Evolutionary conservation across 2,888 invertebrate genomes (phyloP), one percentile per base, ranked within the genome.

Genomic region (Hedychridium roseum): DNA sequence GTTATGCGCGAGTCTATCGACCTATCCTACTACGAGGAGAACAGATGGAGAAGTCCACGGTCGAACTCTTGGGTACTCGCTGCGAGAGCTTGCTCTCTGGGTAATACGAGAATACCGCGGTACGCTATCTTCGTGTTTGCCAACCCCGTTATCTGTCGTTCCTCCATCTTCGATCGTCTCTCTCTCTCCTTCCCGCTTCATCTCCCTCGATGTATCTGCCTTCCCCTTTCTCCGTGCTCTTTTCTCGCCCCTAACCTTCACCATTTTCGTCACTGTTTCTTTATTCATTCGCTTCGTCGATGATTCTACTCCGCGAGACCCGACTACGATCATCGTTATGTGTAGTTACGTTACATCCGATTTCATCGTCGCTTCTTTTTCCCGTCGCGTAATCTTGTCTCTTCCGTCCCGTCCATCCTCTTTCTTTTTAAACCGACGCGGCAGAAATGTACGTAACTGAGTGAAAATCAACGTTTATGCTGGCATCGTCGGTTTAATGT

Each of bases 141-240:
- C 74, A 73, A 74, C 72, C 72, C 76, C 68, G 75, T 75, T 76
- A 76, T 76, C 77, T 74, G 68, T 67, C 63, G 65, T 68, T 68
- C 68, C 67, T 65, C 66, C 61, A 59, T 57, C 57, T 57, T 60
- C 53, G 41, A 57, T 64, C 44, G 46, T 43, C n/a, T 18, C 27
- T 38, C 18, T 23, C 9, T 45, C 47, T 47, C 45, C 43, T 49
- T 50, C 55, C 23, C 41, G 30, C 47, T 51, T 48, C 55, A 40
- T 45, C 46, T 55, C 57, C 57, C 55, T 56, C 50, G 36, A 52
- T 54, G 56, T 42, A 32, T 35, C 40, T 14, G 23, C 17, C 21
- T 41, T 15, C 17, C 26, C 17, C 34, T 15, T 26, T 17, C 31
- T 4, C 14, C 16, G 9, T 16, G 17, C 40, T 49, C 50, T 44